These are phyloP conservation scores for Strix occidentalis DNA, from an alignment of 2,797 vertebrate species.

Conservation along the genomic window DNA sequence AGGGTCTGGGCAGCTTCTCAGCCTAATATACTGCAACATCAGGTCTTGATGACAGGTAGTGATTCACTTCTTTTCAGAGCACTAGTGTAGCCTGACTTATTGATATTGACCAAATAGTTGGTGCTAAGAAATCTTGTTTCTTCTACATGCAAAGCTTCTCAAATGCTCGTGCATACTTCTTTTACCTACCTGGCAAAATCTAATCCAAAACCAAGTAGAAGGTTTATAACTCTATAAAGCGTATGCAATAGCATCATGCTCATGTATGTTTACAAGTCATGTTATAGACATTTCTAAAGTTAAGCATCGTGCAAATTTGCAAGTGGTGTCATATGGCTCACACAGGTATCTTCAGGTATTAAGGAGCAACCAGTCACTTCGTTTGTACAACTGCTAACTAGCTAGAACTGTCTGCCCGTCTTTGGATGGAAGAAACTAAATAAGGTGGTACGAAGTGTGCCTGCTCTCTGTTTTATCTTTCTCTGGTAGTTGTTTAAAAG, in stretches of 20 bases:
- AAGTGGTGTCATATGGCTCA: not conserved
- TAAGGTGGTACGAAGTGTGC: not conserved
- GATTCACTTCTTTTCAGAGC: not conserved
- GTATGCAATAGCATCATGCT: not conserved
- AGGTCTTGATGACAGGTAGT: not conserved
- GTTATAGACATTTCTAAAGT: not conserved
- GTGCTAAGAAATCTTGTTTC: not conserved
- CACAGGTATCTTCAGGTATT: not conserved
- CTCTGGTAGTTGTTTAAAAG: not conserved
- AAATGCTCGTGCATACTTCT: not conserved
- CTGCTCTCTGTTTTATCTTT: not conserved
- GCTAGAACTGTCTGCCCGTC: not conserved
- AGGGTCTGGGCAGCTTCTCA: not conserved
- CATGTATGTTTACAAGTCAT: not conserved
- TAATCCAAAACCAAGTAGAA: not conserved
- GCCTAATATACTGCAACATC: not conserved
- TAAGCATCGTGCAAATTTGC: not conserved
- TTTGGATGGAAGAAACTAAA: not conserved
- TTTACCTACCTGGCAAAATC: not conserved
- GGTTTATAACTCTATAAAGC: not conserved
- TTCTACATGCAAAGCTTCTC: not conserved
- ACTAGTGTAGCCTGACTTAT: not conserved
- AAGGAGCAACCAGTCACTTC: not conserved
- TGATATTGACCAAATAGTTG: not conserved
- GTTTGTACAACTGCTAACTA: not conserved